Base-by-base conservation (phyloP, 2,888 invertebrate genomes). In the Elmis aenea region DNA sequence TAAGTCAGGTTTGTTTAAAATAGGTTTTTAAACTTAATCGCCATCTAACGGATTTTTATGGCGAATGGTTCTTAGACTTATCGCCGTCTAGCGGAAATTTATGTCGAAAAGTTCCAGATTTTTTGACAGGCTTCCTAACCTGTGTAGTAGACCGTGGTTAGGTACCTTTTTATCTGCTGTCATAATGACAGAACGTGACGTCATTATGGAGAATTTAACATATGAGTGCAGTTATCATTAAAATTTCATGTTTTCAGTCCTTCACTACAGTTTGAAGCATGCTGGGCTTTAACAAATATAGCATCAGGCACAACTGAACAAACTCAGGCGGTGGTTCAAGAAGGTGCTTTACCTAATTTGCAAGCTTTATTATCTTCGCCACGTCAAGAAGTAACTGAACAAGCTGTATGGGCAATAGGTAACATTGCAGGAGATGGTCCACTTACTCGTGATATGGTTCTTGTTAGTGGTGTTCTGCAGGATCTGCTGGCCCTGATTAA, bases 371-470 rank as follows among this genome's bases (percentile, higher is more conserved):
- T 95, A 0, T 67, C 74, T 4, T 84, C 87, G 0, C 69, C 75
- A 1, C 72, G 79, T 21, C 67, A 76, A 0, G 77, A 83, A 48
- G 81, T 88, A 1, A 84, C 88, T 1, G 94, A 95, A 59, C 94
- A 95, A 66, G 84, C 91, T n/a, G 89, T 94, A 0, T 96, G 97
- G 97, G 96, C 96, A 0, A 71, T 96, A 90, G 97, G 96, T 47
- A 99, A 99, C 69, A 92, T 97, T 54, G 94, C 95, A 5, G 95
- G 96, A 18, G 90, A 91, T 64, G 88, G 90, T 0, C 76, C 89
- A 0, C 69, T 67, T 8, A 76, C 89, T 0, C 73, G 97, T 26
- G 95, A 97, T 68, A 68, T 79, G 35, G 90, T 95, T 25, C 77
- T 97, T 4, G 61, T 66, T 0, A 67, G 75, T 39, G 83, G 83